Base-by-base conservation (phyloP, 1,140 invertebrate genomes). In the Drosophila kanapiae region DNA sequence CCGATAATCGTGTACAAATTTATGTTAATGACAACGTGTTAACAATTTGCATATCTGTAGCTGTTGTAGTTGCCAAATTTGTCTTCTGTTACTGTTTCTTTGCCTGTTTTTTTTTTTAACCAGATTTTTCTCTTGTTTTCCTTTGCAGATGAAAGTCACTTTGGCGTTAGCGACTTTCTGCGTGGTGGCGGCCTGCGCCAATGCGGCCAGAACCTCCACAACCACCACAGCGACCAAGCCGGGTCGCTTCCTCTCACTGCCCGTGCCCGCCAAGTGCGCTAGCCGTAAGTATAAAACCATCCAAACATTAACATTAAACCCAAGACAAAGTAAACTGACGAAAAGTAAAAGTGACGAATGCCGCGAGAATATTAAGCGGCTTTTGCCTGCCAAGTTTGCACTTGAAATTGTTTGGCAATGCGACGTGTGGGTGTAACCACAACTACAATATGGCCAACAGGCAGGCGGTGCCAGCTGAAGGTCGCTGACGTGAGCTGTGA, bases 181-280 rank as follows among this genome's bases (percentile, higher is more conserved):
- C 72, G 82, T 92, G 82, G 90, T 91, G 81, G 86, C 80, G 40
- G 87, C 91, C 70, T 88, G 78, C 60, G 81, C 80, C 74, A 70
- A 87, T 67, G 91, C 92, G 72, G 91, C 91, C 79, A 91, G 85
- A 90, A 91, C 84, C 62, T 84, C 86, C 76, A 88, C 87, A 49
- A 92, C 87, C 63, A 91, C 82, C 49, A 88, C 88, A 79, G 86
- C 94, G 42, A 93, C 92, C 64, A 92, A 93, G 75, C 91, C 91
- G 40, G 96, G 96, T 86, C 94, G 96, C 90, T 97, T 97, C 94
- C 94, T 97, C 57, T 96, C 96, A 51, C 94, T 97, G 59, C 96
- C 96, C 27, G 94, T 95, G 63, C 94, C 96, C 69, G 94, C 96
- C 85, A 97, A 97, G 94, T 97, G 96, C 93, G 94, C 96, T 38